Evolutionary conservation across 2,113 vertebrate species (phyloP).

Genomic region (Microcebus murinus): DNA sequence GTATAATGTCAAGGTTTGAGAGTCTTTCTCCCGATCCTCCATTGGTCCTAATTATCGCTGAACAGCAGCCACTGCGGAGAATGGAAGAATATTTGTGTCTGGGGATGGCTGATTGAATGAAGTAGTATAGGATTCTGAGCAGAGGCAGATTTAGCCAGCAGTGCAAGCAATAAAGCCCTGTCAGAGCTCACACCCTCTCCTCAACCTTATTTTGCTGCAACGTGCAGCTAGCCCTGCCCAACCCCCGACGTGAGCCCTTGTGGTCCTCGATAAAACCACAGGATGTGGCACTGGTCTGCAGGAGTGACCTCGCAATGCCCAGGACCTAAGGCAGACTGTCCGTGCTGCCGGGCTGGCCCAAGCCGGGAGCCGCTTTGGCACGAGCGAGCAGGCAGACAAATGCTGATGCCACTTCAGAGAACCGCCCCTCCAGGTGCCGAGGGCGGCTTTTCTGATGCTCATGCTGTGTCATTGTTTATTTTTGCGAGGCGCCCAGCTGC

Average conservation of each 20-base stretch:
- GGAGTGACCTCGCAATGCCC: not conserved
- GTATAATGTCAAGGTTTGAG: not conserved
- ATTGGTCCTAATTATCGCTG: not conserved
- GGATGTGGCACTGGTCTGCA: not conserved
- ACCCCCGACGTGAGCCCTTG: too few relatives aligned
- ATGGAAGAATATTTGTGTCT: not conserved
- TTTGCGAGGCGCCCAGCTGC: constrained; percentile 76
- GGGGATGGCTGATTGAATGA: not conserved
- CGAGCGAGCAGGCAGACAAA: not conserved
- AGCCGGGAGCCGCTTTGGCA: not conserved
- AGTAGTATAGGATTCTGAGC: not conserved
- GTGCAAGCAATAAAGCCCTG: not conserved
- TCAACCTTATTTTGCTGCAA: not conserved
- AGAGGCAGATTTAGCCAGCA: not conserved
- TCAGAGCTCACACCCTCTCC: not conserved
- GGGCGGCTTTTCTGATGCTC: constrained; percentile 51
- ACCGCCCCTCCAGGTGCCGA: constrained; percentile 65
- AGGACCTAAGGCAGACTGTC: not conserved
- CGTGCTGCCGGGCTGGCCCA: not conserved
- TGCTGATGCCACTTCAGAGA: constrained; percentile 55
- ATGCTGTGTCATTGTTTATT: constrained; percentile 70
- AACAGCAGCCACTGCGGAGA: not conserved
- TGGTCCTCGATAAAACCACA: not conserved
- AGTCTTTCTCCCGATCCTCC: not conserved
- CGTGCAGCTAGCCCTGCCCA: not conserved